Base-by-base conservation (phyloP, 2,113 vertebrate genomes). In the Sakesphorus luctuosus region DNA sequence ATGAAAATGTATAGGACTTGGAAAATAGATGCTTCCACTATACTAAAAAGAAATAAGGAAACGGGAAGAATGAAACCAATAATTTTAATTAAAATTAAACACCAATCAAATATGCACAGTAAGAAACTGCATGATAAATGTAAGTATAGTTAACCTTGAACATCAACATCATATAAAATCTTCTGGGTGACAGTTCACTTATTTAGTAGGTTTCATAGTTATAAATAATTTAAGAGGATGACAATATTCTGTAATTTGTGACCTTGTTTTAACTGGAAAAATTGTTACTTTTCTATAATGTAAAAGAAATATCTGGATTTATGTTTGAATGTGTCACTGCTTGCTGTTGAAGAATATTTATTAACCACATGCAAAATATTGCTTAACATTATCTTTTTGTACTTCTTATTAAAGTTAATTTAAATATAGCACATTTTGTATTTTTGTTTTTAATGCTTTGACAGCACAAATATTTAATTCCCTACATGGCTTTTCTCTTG, bases 371-470 rank as follows among this genome's bases (percentile, higher is more conserved):
- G 91, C 95, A 98, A 95, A 97, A 96, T 96, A 97, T 94, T 97
- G 95, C 94, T 97, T 95, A 96, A 94, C 84, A 96, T 97, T 95
- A 97, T 96, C 95, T 96, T 98, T 98, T 98, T 98, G 94, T 98
- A 97, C 84, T 95, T 95, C 97, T 96, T 97, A 98, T 97, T 98
- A 98, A 98, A 97, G 96, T 94, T 97, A 96, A 98, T 98, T 98
- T 98, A 97, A 98, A 97, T 97, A 97, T 91, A 97, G 71, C 91
- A 93, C 24, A 93, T 61, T 79, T 96, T 79, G 92, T 93, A 61
- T 82, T 94, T 94, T 89, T 72, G 66, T 63, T 87, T 94, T 97
- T 94, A 75, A 73, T 96, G 62, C 21, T 87, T 74, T 86, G 73
- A 67, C 89, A 73, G 43, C 26, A 73, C 65, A 91, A 68, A 61